phyloP scores from a whole-genome alignment of 2,113 vertebrate species.

The Dunckerocampus dactyliophorus region DNA sequence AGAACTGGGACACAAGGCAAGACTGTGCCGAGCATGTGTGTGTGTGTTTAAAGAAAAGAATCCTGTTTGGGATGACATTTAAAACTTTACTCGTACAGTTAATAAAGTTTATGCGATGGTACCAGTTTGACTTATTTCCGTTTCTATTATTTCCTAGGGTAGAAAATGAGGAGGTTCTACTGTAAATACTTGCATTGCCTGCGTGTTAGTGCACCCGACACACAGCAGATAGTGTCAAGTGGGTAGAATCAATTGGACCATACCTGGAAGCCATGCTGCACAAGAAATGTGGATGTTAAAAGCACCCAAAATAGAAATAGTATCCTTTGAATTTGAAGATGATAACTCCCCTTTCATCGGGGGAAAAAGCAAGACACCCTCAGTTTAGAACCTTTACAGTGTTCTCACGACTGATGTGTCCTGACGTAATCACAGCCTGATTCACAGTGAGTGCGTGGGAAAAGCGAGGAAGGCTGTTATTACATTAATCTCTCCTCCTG shows the following conservation, averaged over 20 bases:
- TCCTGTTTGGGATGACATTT: too few relatives aligned
- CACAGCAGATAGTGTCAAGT: slow-evolving; percentile 30
- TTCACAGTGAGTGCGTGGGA: slow-evolving; percentile 60
- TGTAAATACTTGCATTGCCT: slow-evolving; percentile 12
- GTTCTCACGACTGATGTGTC: slow-evolving; percentile 56
- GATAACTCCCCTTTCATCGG: slow-evolving; percentile 41
- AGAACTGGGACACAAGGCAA: too few relatives aligned
- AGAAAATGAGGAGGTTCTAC: neutral
- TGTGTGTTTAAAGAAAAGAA: too few relatives aligned
- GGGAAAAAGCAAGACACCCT: slow-evolving; percentile 40
- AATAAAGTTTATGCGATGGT: too few relatives aligned
- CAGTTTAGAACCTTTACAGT: slow-evolving; percentile 51
- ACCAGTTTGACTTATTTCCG: too few relatives aligned
- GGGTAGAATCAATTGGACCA: slow-evolving; percentile 12
- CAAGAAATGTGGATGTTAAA: slow-evolving; percentile 8
- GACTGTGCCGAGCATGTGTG: too few relatives aligned
- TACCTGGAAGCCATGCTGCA: slow-evolving; percentile 46
- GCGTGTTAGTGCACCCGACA: slow-evolving; percentile 47
- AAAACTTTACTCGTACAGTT: too few relatives aligned
- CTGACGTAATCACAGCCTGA: slow-evolving; percentile 57
- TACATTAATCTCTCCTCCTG: slow-evolving; percentile 69
- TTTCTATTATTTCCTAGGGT: neutral
- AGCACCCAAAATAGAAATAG: slow-evolving; percentile 24
- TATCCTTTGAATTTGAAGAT: slow-evolving; percentile 3
- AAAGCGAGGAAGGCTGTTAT: slow-evolving; percentile 52